Evolutionary conservation across 1,140 invertebrate genomes (phyloP).

Genomic region (Nixonia krombeini): DNA sequence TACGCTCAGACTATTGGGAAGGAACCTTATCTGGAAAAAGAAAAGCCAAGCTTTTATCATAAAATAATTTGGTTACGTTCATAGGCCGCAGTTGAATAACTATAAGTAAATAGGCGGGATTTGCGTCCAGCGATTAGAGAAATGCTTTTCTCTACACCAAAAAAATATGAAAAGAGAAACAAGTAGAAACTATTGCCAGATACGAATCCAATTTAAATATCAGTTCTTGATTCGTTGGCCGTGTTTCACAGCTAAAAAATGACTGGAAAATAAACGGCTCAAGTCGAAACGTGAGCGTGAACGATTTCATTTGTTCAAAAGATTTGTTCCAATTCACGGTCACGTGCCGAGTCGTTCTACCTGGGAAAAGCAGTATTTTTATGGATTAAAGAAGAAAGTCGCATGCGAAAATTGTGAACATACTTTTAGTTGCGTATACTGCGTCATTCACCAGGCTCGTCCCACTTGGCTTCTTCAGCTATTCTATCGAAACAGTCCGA

Average conservation of each 20-base stretch:
- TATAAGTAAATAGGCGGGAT: slow-evolving; percentile 10
- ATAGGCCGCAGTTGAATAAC: not conserved
- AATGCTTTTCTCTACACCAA: not conserved
- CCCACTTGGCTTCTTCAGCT: slow-evolving; percentile 89
- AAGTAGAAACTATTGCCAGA: slow-evolving; percentile 15
- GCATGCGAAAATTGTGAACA: slow-evolving; percentile 28
- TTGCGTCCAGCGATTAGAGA: slow-evolving; percentile 4
- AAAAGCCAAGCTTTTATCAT: not conserved
- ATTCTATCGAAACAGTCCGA: slow-evolving; percentile 95
- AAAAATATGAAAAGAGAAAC: slow-evolving; percentile 2
- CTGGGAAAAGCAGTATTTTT: not conserved
- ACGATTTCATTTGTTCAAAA: not conserved
- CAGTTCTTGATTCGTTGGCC: slow-evolving; percentile 7
- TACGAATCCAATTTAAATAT: slow-evolving; percentile 3
- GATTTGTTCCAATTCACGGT: no score
- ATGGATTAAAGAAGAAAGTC: slow-evolving; percentile 4
- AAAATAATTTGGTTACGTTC: not conserved
- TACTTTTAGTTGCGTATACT: slow-evolving; percentile 49
- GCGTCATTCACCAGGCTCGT: slow-evolving; percentile 81
- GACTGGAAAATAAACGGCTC: slow-evolving; percentile 13
- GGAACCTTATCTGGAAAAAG: no score
- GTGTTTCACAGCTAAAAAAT: slow-evolving; percentile 12
- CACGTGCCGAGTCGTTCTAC: not conserved
- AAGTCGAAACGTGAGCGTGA: slow-evolving; percentile 16
- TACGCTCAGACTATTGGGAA: no score